These are phyloP conservation scores for Acyrthosiphon pisum DNA, from an alignment of 1,140 invertebrate genomes.

Conservation along the genomic window DNA sequence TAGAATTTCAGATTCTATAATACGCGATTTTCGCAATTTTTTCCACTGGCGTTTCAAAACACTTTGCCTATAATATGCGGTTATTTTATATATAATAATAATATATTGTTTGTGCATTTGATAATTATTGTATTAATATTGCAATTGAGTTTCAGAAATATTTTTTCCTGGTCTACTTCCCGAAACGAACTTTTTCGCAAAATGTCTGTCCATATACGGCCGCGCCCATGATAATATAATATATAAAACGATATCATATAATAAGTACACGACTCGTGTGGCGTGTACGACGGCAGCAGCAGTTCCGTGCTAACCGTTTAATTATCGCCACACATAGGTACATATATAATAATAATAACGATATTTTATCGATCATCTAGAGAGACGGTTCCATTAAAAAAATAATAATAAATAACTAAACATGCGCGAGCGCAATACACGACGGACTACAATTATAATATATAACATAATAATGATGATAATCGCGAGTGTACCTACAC, in stretches of 20 bases:
- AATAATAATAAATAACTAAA: not conserved
- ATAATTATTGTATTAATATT: not conserved
- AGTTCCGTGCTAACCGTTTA: not conserved
- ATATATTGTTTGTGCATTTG: not conserved
- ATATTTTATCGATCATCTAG: not conserved
- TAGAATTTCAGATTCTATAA: not conserved
- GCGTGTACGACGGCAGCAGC: not conserved
- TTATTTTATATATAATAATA: too few species aligned
- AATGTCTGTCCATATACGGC: not conserved
- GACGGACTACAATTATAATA: not conserved
- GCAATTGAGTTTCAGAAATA: not conserved
- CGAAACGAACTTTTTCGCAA: not conserved
- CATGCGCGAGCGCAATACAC: not conserved
- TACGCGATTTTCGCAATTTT: not conserved
- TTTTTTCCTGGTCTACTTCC: not conserved
- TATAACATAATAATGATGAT: not conserved
- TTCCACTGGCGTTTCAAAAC: not conserved
- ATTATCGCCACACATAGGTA: not conserved
- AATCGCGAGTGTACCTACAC: not conserved
- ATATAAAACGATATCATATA: not conserved
- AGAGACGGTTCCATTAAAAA: constrained; percentile 31
- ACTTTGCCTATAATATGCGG: too few species aligned
- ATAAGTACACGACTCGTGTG: not conserved
- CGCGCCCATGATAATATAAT: not conserved
- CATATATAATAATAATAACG: not conserved